A percentile compares a stretch with the other conserved stretches of the same genome.
phyloP scores from a whole-genome alignment of 1,140 invertebrate species.

The Theocolax elegans region DNA sequence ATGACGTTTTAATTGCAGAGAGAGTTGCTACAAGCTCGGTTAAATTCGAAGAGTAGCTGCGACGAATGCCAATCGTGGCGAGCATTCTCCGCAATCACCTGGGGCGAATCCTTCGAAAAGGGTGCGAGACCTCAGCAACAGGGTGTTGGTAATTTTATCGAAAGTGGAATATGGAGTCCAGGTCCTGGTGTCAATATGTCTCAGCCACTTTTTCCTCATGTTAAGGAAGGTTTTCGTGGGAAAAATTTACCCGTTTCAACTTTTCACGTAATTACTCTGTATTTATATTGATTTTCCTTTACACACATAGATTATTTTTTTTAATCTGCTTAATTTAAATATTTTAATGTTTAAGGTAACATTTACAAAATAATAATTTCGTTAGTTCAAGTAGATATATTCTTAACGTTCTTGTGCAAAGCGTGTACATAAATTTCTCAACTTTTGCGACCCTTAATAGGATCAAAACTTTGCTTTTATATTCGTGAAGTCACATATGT shows the following conservation, averaged over 20 bases:
- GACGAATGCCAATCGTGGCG: constrained; percentile 76
- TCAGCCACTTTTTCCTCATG: constrained; percentile 83
- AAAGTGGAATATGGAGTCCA: constrained; percentile 76
- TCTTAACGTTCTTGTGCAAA: too few relatives aligned
- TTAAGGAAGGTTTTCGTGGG: constrained; percentile 82
- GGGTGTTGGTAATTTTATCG: neutral
- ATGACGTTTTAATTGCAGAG: too few relatives aligned
- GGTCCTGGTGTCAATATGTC: constrained; percentile 73
- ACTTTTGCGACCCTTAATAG: too few relatives aligned
- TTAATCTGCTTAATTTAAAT: too few relatives aligned
- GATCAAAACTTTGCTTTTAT: too few relatives aligned
- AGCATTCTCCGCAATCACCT: constrained; percentile 75
- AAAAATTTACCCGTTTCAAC: constrained; percentile 75
- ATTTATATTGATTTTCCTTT: too few relatives aligned
- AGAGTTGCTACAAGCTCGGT: neutral
- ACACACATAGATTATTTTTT: too few relatives aligned
- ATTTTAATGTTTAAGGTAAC: too few relatives aligned
- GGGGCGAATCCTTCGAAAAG: constrained; percentile 68
- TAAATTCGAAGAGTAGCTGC: constrained; percentile 62
- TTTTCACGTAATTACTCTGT: constrained; percentile 71
- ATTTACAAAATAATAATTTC: too few relatives aligned
- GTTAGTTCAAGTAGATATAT: too few relatives aligned
- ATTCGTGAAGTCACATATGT: too few relatives aligned
- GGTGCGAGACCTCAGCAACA: constrained; percentile 47
- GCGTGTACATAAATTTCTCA: too few relatives aligned